Percentiles rank a stretch among this genome's conserved stretches.
phyloP scores from a whole-genome alignment of 2,113 vertebrate species.

The Oryzias woworae region DNA sequence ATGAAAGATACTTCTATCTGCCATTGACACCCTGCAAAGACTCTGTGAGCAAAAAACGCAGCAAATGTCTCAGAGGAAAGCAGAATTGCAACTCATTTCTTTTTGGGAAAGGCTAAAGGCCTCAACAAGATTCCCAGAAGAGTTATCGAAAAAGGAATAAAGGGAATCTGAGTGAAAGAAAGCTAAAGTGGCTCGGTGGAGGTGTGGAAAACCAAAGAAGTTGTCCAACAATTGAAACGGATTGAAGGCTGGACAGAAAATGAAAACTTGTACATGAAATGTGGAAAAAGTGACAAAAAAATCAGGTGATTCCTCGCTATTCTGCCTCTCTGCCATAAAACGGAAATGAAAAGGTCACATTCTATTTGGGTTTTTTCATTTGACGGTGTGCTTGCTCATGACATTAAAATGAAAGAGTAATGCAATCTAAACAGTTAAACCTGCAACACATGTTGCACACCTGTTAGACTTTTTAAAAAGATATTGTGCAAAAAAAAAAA shows the following conservation, averaged over 20 bases:
- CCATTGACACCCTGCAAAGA: conserved; percentile 60
- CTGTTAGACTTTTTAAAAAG: no score
- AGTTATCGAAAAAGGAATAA: conserved; percentile 70
- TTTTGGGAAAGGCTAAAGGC: conserved; percentile 63
- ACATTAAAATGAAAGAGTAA: conserved; percentile 49
- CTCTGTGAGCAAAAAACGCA: conserved; percentile 61
- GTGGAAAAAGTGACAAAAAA: conserved; percentile 27
- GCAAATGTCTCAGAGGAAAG: conserved; percentile 57
- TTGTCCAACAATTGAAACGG: conserved; percentile 50
- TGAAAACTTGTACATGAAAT: conserved; percentile 57
- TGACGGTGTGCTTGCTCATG: conserved; percentile 49
- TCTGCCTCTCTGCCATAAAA: conserved; percentile 55
- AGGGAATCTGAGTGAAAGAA: conserved; percentile 59
- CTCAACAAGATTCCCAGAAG: conserved; percentile 66
- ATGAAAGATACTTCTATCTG: conserved; percentile 59
- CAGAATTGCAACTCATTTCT: conserved; percentile 67
- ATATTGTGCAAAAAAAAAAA: no score
- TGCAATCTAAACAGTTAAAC: background rate
- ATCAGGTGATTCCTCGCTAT: conserved; percentile 60
- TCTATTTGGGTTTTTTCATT: conserved; percentile 49
- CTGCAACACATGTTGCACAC: no score
- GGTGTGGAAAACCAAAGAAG: conserved; percentile 51
- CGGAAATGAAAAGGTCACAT: conserved; percentile 19
- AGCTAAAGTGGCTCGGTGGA: conserved; percentile 61
- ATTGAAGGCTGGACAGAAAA: conserved; percentile 77